phyloP scores from a whole-genome alignment of 2,888 invertebrate species.

The Galerucella pusilla region DNA sequence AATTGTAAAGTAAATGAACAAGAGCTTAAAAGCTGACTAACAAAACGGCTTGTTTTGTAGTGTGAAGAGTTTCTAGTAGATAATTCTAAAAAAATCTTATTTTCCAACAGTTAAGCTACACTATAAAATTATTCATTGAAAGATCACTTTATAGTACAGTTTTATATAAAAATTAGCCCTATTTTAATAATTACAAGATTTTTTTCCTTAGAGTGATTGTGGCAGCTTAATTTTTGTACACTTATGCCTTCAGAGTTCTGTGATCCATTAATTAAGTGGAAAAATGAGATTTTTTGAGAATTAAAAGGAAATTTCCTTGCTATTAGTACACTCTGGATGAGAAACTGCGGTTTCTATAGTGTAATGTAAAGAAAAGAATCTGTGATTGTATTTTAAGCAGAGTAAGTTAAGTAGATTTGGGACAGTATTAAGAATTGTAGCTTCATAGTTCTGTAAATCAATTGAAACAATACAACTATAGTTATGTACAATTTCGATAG shows the following conservation, averaged over 20 bases:
- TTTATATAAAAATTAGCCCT: too few relatives aligned
- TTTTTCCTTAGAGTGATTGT: too few relatives aligned
- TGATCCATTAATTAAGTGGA: not conserved
- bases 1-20: conserved; percentile 31
- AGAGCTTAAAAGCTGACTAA: conserved; percentile 24
- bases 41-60: not conserved
- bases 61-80: not conserved
- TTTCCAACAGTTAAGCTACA: not conserved
- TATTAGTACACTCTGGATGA: not conserved
- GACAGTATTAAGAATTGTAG: conserved; percentile 44
- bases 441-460: conserved; percentile 34
- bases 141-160: too few relatives aligned
- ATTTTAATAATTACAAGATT: too few relatives aligned
- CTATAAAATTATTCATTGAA: not conserved
- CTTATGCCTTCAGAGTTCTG: not conserved
- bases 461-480: conserved; percentile 10
- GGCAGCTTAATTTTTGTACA: not conserved
- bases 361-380: conserved; percentile 38
- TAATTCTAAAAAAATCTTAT: not conserved
- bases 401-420: conserved; percentile 37
- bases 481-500: conserved; percentile 23
- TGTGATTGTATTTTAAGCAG: conserved; percentile 53
- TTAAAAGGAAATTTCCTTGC: not conserved
- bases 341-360: conserved; percentile 23
- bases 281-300: not conserved